Evolutionary conservation across 2,113 vertebrate species (phyloP).

Genomic region (Zapornia atra): DNA sequence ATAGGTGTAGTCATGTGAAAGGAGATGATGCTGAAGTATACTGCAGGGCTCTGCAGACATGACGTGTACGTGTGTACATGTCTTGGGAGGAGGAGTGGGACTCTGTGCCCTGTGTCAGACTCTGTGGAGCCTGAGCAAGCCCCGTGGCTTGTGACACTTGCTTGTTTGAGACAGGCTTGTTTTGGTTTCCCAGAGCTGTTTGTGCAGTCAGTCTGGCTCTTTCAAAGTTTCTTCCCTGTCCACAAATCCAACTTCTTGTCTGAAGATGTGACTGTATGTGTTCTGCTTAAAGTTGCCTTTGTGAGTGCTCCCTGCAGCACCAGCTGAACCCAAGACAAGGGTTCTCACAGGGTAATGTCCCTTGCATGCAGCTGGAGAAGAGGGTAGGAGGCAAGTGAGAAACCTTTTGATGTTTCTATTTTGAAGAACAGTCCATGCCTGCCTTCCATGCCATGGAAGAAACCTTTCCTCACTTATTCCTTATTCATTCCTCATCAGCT

Average conservation of each 20-base stretch:
- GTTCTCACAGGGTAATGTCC: neutral
- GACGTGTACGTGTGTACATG: neutral
- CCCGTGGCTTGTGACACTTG: neutral
- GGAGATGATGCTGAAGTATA: neutral
- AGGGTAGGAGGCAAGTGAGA: neutral
- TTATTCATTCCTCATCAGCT: no score
- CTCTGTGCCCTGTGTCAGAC: neutral
- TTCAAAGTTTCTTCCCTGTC: neutral
- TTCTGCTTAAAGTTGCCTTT: neutral
- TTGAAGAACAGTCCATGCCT: neutral
- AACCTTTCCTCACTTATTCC: neutral
- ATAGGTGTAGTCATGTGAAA: neutral
- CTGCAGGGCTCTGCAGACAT: neutral
- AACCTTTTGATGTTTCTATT: neutral
- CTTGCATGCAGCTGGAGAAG: neutral
- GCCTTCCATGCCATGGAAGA: neutral
- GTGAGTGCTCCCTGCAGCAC: neutral
- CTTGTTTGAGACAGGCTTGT: neutral
- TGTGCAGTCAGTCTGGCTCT: neutral
- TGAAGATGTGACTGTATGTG: neutral
- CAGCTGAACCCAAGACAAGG: neutral
- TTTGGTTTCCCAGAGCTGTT: neutral
- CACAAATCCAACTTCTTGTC: neutral
- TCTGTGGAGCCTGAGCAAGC: neutral
- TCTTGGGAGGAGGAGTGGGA: neutral